Evolutionary conservation across 2,797 vertebrate genomes (phyloP), one percentile per base, ranked within the genome.

Genomic region (Loris lydekkerianus): DNA sequence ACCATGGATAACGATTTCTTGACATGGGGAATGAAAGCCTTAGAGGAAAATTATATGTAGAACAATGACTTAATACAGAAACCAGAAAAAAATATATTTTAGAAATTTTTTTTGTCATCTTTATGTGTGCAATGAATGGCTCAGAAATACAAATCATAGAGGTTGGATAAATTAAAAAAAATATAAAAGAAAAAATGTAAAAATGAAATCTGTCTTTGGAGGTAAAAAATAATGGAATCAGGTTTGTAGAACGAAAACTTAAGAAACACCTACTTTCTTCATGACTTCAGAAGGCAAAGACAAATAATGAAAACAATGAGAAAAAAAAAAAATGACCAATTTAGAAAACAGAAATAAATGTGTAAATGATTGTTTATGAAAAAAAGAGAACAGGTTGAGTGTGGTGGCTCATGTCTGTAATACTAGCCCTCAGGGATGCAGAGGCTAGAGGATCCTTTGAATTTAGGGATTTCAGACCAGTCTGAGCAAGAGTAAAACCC

Each of bases 61-160:
- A 43, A 77, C 10, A 89, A 80, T 60, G 5, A 87, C 7, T 88
- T 94, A 82, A 69, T 60, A 70, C 10, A 78, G 65, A 92, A 73
- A 20, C 13, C 29, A 87, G 15, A 31, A 75, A 82, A 86, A 40
- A 34, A 40, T 40, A 49, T 89, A 69, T 29, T 34, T 89, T 58
- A 80, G 9, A 63, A 93, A 90, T 37, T 46, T 58, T 8, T 10
- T 17, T 73, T 75, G 17, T 70, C 37, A 56, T 40, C 20, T 11
- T 82, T 37, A 63, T 11, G 29, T 70, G 75, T 80, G 3, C 40
- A 80, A 10, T 11, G 2, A 77, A 63, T 86, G 29, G 65, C n/a
- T 70, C 60, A 80, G 49, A 94, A 95, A 63, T 92, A 76, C 21
- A 89, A 78, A 14, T 3, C 17, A 31, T 53, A 61, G 13, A 53